Conservation (phyloP, 2,113 vertebrate species). For the Dasypus novemcinctus region DNA sequence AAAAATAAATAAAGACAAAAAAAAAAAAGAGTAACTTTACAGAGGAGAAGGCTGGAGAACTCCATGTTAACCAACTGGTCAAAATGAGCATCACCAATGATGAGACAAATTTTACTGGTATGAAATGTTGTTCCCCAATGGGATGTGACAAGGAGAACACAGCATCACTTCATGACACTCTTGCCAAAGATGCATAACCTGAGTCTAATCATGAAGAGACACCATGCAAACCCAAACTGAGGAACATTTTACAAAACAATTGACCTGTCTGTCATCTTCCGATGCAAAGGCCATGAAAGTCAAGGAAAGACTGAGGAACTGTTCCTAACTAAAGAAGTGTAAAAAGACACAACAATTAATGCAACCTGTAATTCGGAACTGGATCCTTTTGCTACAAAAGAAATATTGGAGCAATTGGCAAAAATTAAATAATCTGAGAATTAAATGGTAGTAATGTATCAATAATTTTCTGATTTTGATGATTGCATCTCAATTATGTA, state of each 20-base stretch:
- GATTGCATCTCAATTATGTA: background rate
- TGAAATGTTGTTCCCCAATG: background rate
- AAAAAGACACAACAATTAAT: background rate
- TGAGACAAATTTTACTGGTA: background rate
- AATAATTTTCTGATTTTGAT: background rate
- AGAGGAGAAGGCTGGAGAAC: background rate
- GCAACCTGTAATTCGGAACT: background rate
- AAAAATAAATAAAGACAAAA: no score
- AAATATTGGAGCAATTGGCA: background rate
- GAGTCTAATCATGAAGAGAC: background rate
- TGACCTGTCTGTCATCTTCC: no score
- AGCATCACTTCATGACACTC: background rate
- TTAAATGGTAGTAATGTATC: background rate
- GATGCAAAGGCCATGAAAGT: no score
- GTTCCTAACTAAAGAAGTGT: background rate
- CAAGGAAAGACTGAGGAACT: background rate
- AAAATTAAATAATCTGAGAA: background rate
- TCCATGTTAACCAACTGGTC: background rate
- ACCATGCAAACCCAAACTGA: background rate
- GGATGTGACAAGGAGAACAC: background rate
- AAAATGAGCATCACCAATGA: background rate
- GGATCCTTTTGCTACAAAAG: background rate
- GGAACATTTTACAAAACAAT: background rate
- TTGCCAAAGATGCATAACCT: background rate
- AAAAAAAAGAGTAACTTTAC: background rate